Conservation (phyloP, 2,888 invertebrate species). For the Panzeria rudis region DNA sequence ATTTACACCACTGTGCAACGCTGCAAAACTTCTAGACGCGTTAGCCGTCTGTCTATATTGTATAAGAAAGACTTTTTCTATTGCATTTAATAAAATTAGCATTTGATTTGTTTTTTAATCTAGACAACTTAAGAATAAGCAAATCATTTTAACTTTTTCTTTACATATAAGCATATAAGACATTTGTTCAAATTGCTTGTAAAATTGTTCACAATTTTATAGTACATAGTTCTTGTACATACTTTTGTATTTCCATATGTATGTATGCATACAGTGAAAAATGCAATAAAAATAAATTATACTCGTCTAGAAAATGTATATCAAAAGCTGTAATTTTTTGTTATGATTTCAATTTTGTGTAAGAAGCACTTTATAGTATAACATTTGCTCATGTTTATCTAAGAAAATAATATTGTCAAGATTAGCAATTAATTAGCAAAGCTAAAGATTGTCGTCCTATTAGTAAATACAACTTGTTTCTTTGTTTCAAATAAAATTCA, state of each 20-base stretch:
- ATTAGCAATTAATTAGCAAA: neutral
- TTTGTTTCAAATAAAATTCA: neutral
- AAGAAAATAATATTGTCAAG: neutral
- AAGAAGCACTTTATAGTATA: neutral
- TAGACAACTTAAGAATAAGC: neutral
- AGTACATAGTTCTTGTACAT: no score
- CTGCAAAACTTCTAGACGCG: no score
- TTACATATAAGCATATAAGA: no score
- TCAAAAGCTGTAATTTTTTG: no score
- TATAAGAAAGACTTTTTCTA: neutral
- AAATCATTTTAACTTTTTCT: slow-evolving; percentile 3
- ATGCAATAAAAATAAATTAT: no score
- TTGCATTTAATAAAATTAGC: neutral
- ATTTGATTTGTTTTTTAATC: neutral
- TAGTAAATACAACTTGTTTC: neutral
- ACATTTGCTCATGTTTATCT: slow-evolving; percentile 21
- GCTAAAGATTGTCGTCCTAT: neutral
- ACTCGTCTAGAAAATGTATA: neutral
- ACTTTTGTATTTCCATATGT: no score
- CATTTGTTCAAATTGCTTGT: no score
- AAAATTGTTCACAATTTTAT: neutral
- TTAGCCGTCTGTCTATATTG: no score
- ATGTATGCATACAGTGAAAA: no score
- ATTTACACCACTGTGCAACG: no score
- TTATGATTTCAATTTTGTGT: neutral